Base-by-base conservation (phyloP, 2,797 vertebrate genomes). In the Lithobates sylvaticus region DNA sequence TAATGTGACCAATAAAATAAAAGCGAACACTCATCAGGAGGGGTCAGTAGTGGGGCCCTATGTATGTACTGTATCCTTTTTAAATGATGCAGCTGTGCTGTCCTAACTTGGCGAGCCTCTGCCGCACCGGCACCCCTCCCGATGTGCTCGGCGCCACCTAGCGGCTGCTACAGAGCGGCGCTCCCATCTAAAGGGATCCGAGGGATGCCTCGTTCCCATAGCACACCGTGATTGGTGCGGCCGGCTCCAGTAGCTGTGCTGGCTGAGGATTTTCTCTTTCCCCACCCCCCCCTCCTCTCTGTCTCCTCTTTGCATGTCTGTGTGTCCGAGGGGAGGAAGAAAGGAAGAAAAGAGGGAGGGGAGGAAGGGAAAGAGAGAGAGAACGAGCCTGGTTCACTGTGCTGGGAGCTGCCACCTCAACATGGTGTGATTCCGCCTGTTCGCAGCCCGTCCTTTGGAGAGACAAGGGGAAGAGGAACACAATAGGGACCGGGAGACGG, bases 381-480 rank as follows among this genome's bases (percentile, higher is more conserved):
- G 90, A 76, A 81, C 75, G 76, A 75, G 89, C 73, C 88, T 78
- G 83, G 72, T 39, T 87, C 81, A 78, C 81, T 83, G 86, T 78
- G 88, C 91, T 89, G 86, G 89, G 83, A 81, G 86, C 90, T 92
- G 95, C 94, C 95, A 94, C 94, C 95, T 94, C 95, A 94, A 95
- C 94, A 96, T 97, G 97, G 95, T 95, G 93, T 96, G 94, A 93
- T 88, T 82, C 39, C 90, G 89, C 88, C 88, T 54, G 50, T 88
- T 89, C 88, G 88, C 87, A 90, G 86, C 42, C 16, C 89, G 75
- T 5, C 68, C 27, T 61, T 88, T 80, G 79, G 90, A 88, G 61
- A 26, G 50, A 54, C 50, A 54, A 54, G 50, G 50, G 47, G 50
- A 54, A 54, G 50, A 54, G 50, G 4, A 15, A 18, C 50, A 54